phyloP scores from a whole-genome alignment of 2,113 vertebrate species.

The Microcebus tavaratra region DNA sequence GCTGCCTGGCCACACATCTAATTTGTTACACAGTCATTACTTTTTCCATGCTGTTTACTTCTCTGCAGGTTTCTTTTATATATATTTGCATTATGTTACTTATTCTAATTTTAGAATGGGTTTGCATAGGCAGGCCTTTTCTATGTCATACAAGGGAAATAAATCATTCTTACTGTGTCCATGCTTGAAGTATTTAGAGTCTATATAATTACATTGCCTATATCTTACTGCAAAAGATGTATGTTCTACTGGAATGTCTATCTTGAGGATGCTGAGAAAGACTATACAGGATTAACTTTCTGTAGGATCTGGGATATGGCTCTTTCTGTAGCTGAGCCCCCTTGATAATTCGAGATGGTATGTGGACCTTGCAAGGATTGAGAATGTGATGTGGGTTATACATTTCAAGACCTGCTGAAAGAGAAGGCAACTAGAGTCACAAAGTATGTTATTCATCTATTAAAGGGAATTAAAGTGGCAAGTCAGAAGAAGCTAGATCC shows the following conservation, averaged over 20 bases:
- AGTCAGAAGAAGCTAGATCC: background rate
- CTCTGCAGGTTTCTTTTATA: conserved; percentile 16
- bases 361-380: background rate
- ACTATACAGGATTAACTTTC: background rate
- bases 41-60: background rate
- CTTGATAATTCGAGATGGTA: background rate
- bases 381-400: background rate
- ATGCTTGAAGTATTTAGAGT: background rate
- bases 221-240: conserved; percentile 15
- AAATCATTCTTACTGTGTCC: conserved; percentile 4
- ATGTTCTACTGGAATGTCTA: background rate
- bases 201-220: background rate
- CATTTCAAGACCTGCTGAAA: background rate
- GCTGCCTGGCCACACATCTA: background rate
- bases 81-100: background rate
- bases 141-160: background rate
- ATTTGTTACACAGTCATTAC: background rate
- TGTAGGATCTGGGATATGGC: background rate
- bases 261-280: background rate
- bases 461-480: background rate
- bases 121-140: background rate
- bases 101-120: background rate
- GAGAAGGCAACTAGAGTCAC: background rate
- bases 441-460: background rate
- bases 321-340: background rate